Evolutionary conservation across 2,113 vertebrate species (phyloP).

Genomic region (Varanus komodoensis): DNA sequence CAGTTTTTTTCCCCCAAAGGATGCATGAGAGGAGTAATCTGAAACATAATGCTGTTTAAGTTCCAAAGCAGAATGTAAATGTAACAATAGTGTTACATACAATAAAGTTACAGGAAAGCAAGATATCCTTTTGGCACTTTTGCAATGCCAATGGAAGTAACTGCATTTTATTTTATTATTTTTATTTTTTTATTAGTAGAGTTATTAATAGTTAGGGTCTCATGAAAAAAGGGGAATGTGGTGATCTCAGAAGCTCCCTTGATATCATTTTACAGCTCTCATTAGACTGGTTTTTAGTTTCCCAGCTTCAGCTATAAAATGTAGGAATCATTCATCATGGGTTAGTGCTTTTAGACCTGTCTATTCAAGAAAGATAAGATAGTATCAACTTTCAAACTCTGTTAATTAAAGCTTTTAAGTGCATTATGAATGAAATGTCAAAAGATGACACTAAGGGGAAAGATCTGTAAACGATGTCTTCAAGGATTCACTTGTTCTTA

Average conservation of each 20-base stretch:
- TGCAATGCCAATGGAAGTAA: background rate
- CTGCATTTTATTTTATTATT: background rate
- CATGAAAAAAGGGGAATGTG: slow-evolving; percentile 1
- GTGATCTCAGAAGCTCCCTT: slow-evolving; percentile 39
- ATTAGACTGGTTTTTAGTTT: slow-evolving; percentile 55
- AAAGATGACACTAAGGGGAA: slow-evolving; percentile 39
- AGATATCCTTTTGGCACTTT: background rate
- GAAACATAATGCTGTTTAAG: background rate
- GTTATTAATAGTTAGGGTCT: slow-evolving; percentile 1
- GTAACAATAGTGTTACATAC: background rate
- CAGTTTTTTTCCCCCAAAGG: background rate
- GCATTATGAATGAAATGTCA: slow-evolving; percentile 48
- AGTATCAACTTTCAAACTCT: slow-evolving; percentile 54
- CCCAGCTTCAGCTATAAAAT: slow-evolving; percentile 44
- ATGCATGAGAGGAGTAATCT: background rate
- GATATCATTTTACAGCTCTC: slow-evolving; percentile 46
- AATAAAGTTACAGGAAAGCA: slow-evolving; percentile 6
- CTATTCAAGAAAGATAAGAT: slow-evolving; percentile 60
- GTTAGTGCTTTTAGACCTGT: slow-evolving; percentile 51
- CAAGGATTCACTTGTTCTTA: slow-evolving; percentile 19
- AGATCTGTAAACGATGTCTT: slow-evolving; percentile 27
- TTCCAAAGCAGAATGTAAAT: background rate
- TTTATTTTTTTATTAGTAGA: background rate
- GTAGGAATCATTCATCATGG: slow-evolving; percentile 54
- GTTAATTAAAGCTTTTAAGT: slow-evolving; percentile 64